Evolutionary conservation across 2,113 vertebrate genomes (phyloP).

Genomic region (Corydoras maculifer): DNA sequence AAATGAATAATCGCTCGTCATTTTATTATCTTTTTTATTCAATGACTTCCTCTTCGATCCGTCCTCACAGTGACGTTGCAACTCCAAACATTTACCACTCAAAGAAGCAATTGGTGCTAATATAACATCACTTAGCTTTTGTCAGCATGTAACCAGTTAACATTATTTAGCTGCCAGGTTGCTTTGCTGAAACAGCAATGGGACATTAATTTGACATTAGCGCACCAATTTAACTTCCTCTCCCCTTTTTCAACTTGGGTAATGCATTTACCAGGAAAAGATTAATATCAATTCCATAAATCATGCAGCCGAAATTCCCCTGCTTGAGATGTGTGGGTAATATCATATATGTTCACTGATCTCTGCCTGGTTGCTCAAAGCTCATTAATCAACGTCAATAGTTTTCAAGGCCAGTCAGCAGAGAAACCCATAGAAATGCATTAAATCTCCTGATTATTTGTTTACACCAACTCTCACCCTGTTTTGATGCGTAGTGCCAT

Average conservation of each 20-base stretch:
- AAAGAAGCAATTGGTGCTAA: conserved; percentile 15
- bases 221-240: conserved; percentile 79
- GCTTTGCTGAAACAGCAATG: conserved; percentile 78
- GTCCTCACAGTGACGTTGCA: conserved; percentile 30
- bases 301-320: conserved; percentile 87
- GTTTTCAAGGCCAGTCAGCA: conserved; percentile 61
- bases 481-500: too few relatives aligned
- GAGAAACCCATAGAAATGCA: conserved; percentile 63
- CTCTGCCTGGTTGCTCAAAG: conserved; percentile 67
- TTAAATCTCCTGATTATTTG: conserved; percentile 48
- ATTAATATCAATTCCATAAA: conserved; percentile 98
- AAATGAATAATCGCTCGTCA: conserved; percentile 24
- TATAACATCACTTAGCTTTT: conserved; percentile 31
- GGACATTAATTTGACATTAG: conserved; percentile 80
- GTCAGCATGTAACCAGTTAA: conserved; percentile 64
- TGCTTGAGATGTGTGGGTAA: conserved; percentile 75
- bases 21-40: conserved; percentile 9
- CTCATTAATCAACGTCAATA: conserved; percentile 79
- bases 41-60: not conserved
- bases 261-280: conserved; percentile 92
- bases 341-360: conserved; percentile 83
- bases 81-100: conserved; percentile 21
- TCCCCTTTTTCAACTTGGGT: conserved; percentile 74
- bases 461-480: conserved; percentile 42
- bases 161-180: conserved; percentile 65